phyloP scores from a whole-genome alignment of 2,113 vertebrate species.

The Equus przewalskii region DNA sequence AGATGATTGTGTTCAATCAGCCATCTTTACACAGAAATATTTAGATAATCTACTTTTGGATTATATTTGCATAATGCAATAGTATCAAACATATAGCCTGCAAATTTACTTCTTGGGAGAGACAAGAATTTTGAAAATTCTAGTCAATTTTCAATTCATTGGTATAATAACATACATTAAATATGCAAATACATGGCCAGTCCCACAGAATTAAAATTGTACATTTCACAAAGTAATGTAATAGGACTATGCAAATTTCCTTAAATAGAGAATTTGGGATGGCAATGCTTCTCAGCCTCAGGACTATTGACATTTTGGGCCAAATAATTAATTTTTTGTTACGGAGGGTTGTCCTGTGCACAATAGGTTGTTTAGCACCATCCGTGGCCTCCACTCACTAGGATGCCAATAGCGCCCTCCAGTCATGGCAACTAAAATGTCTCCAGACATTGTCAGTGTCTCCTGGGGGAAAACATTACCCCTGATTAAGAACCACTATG shows the following conservation, averaged over 20 bases:
- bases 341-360: background rate
- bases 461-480: background rate
- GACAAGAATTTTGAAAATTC: constrained; percentile 40
- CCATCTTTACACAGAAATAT: background rate
- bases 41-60: background rate
- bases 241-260: background rate
- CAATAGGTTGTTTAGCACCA: background rate
- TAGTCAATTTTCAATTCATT: background rate
- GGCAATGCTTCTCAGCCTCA: background rate
- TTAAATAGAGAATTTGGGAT: background rate
- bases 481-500: background rate
- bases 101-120: constrained; percentile 35
- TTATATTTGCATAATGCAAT: background rate
- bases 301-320: background rate
- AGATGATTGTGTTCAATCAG: background rate
- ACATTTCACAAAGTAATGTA: background rate
- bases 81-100: background rate
- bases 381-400: background rate
- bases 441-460: background rate
- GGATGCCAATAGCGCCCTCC: background rate
- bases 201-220: background rate
- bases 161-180: background rate
- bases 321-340: background rate
- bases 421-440: background rate
- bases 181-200: background rate